These are phyloP conservation scores for Fundulus diaphanus DNA, from an alignment of 2,797 vertebrate species.

Conservation along the genomic window DNA sequence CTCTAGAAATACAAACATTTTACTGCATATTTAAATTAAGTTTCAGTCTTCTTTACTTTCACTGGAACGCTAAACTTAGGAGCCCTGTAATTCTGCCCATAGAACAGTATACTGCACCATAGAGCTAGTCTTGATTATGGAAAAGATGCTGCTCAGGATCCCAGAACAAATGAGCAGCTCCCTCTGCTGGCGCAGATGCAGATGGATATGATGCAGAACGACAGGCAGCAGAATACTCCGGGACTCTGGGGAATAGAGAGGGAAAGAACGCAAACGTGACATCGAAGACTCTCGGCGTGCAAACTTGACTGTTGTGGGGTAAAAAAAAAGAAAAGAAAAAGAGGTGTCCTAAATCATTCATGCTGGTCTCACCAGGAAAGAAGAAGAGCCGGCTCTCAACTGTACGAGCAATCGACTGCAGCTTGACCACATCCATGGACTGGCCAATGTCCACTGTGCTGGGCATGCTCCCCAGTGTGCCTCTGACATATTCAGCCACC, in stretches of 20 bases:
- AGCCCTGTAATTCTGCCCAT: not conserved
- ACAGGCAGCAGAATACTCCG: constrained; percentile 96
- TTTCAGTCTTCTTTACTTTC: not conserved
- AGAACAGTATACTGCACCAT: constrained; percentile 78
- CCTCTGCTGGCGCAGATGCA: constrained; percentile 98
- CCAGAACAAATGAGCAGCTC: constrained; percentile 98
- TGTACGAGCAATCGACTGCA: constrained; percentile 96
- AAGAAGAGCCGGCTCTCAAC: constrained; percentile 98
- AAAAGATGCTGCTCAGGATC: constrained; percentile 97
- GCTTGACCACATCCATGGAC: constrained; percentile 98
- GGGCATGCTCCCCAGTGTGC: constrained; percentile 97
- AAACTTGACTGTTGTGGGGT: not conserved
- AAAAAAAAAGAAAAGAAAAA: not conserved
- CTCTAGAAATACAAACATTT: not conserved
- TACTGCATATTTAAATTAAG: not conserved
- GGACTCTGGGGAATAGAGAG: constrained; percentile 84
- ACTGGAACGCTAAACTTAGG: not conserved
- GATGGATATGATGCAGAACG: constrained; percentile 97
- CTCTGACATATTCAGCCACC: constrained; percentile 96
- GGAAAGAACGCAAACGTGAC: not conserved
- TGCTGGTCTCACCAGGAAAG: constrained; percentile 87
- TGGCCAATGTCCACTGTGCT: constrained; percentile 98
- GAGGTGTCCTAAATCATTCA: constrained; percentile 1
- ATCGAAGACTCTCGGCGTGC: not conserved
- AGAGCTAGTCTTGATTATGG: constrained; percentile 96